These are phyloP conservation scores for Coenonympha arcania DNA, from an alignment of 2,888 invertebrate species.

Conservation along the genomic window DNA sequence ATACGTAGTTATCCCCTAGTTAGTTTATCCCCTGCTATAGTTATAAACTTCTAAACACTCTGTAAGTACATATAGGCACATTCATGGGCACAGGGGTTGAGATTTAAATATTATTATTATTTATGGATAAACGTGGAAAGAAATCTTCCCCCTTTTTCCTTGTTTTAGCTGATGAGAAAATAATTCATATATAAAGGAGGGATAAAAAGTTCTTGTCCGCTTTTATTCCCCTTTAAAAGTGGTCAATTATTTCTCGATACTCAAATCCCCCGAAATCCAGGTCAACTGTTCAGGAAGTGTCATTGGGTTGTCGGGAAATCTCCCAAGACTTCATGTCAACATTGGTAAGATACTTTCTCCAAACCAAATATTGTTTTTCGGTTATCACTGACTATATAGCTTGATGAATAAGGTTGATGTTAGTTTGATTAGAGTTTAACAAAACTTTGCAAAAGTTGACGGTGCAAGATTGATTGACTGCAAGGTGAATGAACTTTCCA, in stretches of 20 bases:
- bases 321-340: slow-evolving; percentile 38
- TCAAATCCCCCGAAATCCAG: slow-evolving; percentile 24
- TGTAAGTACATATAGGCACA: too few species aligned
- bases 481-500: slow-evolving; percentile 39
- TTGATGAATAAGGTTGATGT: slow-evolving; percentile 18
- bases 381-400: slow-evolving; percentile 9
- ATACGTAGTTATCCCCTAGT: too few species aligned
- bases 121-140: too few species aligned
- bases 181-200: too few species aligned
- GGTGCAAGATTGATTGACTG: slow-evolving; percentile 40
- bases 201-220: background rate
- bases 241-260: slow-evolving; percentile 10
- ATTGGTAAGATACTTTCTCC: slow-evolving; percentile 32
- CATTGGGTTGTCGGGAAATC: slow-evolving; percentile 34
- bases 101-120: too few species aligned
- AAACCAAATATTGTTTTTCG: slow-evolving; percentile 20
- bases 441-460: slow-evolving; percentile 27
- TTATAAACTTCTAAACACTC: too few species aligned
- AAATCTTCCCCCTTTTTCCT: too few species aligned
- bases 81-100: too few species aligned
- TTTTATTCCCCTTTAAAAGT: background rate
- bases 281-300: slow-evolving; percentile 37
- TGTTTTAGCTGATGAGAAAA: too few species aligned
- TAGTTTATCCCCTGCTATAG: too few species aligned
- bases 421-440: slow-evolving; percentile 2